Conservation (phyloP, 2,113 vertebrate species). For the Phyllopteryx taeniolatus region DNA sequence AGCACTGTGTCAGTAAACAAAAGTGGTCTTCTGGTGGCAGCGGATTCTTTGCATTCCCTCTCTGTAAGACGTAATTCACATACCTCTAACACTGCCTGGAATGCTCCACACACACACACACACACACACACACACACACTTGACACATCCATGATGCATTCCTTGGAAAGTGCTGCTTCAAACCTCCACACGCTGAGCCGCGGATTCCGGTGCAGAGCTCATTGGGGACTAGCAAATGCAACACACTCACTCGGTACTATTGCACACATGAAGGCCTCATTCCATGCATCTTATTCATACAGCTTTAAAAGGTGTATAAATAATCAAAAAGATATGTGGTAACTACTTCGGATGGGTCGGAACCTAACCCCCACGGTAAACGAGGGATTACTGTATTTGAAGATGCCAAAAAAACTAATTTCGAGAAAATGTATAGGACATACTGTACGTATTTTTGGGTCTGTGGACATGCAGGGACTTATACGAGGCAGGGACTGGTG, state of each 20-base stretch:
- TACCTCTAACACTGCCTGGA: constrained; percentile 60
- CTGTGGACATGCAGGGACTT: no score
- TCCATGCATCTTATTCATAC: neutral
- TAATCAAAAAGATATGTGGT: neutral
- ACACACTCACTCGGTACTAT: neutral
- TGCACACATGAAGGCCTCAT: neutral
- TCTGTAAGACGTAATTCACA: constrained; percentile 67
- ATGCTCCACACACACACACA: constrained; percentile 39
- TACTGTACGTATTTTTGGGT: no score
- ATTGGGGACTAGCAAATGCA: neutral
- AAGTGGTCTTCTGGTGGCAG: constrained; percentile 48
- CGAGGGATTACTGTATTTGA: neutral
- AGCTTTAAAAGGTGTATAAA: no score
- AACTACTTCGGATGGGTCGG: neutral
- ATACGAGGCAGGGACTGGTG: no score
- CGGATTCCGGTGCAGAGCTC: constrained; percentile 8
- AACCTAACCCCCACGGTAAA: neutral
- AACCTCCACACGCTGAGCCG: neutral
- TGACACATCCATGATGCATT: constrained; percentile 44
- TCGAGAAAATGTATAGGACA: no score
- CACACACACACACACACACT: constrained; percentile 16
- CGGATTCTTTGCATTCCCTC: constrained; percentile 69
- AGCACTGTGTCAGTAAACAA: constrained; percentile 61
- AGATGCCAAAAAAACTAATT: no score
- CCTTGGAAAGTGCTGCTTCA: constrained; percentile 19